A percentile compares a stretch with the other conserved stretches of the same genome.
These are phyloP conservation scores for Heliconius ethilla DNA, from an alignment of 2,888 invertebrate species.

Conservation along the genomic window DNA sequence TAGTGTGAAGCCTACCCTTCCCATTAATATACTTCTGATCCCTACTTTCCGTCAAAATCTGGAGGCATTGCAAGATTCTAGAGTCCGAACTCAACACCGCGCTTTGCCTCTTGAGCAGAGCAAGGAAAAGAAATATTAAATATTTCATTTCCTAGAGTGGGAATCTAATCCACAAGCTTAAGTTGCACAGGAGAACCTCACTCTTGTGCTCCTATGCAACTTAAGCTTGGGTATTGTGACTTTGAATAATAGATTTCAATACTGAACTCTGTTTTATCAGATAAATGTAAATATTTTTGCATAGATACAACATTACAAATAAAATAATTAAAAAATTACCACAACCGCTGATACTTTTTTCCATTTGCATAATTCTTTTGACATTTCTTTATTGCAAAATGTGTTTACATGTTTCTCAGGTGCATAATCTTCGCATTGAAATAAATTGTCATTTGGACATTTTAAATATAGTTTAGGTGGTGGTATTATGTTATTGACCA, in stretches of 20 bases:
- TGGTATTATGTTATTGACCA: conserved; percentile 55
- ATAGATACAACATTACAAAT: no score
- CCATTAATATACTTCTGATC: neutral
- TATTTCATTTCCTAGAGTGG: no score
- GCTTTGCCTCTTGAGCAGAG: neutral
- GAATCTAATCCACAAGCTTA: neutral
- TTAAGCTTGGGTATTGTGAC: no score
- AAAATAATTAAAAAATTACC: conserved; percentile 44
- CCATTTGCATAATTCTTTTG: conserved; percentile 63
- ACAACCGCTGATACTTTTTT: conserved; percentile 55
- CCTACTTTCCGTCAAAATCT: neutral
- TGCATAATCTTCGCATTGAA: conserved; percentile 48
- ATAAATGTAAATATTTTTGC: no score
- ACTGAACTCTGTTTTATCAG: no score
- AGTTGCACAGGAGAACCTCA: no score
- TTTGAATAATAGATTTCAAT: no score
- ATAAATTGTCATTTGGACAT: conserved; percentile 60
- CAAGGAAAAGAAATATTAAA: neutral
- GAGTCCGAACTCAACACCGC: no score
- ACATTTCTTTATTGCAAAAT: conserved; percentile 42
- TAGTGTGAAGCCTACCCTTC: no score
- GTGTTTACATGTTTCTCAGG: conserved; percentile 18
- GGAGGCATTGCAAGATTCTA: no score
- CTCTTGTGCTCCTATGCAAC: neutral
- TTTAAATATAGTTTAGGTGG: conserved; percentile 61